Conservation (phyloP, 2,888 invertebrate genomes). For the Acheta domesticus region DNA sequence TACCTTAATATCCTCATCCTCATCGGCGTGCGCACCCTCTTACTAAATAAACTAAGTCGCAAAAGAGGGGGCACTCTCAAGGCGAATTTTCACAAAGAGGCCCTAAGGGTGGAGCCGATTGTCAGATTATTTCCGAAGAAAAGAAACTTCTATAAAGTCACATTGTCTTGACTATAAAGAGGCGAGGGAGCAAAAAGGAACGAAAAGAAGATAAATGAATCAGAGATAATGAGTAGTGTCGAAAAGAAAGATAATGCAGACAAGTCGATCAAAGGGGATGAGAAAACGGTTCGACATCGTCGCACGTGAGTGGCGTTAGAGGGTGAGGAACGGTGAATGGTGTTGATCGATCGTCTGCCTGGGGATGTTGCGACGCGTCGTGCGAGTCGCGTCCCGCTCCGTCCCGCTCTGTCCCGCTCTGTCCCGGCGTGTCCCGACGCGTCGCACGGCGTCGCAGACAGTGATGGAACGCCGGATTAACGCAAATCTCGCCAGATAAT, state of each 20-base stretch:
- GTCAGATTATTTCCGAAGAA: slow-evolving; percentile 6
- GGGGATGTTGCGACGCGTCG: not conserved
- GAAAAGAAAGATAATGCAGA: slow-evolving; percentile 18
- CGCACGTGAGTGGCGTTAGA: not conserved
- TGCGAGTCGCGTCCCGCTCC: not conserved
- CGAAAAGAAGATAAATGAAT: not conserved
- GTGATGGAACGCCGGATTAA: slow-evolving; percentile 5
- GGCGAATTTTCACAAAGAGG: too few species aligned
- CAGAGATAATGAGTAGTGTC: not conserved
- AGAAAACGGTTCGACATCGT: slow-evolving; percentile 5
- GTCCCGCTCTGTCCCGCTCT: not conserved
- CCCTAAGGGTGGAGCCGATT: not conserved
- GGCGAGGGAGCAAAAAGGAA: not conserved
- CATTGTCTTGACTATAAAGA: slow-evolving; percentile 1
- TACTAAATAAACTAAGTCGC: too few species aligned
- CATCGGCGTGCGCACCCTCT: too few species aligned
- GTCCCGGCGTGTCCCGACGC: not conserved
- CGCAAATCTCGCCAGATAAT: not conserved
- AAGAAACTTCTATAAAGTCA: not conserved
- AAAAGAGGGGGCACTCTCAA: too few species aligned
- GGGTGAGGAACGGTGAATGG: too few species aligned
- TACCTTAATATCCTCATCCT: too few species aligned
- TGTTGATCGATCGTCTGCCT: too few species aligned
- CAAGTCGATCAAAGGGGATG: slow-evolving; percentile 10
- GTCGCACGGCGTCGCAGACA: not conserved